Base-by-base conservation (phyloP, 2,113 vertebrate genomes). In the Perca flavescens region DNA sequence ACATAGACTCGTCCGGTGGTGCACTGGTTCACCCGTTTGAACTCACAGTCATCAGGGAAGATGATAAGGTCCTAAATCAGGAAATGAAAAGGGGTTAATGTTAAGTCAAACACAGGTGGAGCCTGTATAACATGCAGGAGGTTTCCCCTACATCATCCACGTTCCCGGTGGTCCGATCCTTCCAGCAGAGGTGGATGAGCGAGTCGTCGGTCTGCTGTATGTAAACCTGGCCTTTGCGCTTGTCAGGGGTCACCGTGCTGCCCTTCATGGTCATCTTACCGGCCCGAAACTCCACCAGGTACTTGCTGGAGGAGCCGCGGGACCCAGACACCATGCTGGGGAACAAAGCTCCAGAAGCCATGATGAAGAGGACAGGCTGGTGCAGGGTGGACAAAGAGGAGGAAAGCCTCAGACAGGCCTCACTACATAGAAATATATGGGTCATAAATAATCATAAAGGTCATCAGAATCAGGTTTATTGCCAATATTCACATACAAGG, bases 171-270 rank as follows among this genome's bases (percentile, higher is more conserved):
- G 98, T 98, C 78, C 98, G 94, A 90, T 99, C 98, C 88, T 99
- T 99, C 98, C 98, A 99, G 93, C 98, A 99, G 93, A 99, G 98
- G 93, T 99, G 98, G 76, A 99, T 98, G 84, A 99, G 97, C 14
- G 98, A 99, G 92, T 99, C 98, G 0, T 99, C 98, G 0, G 97
- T 99, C 84, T 99, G 98, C 93, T 99, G 98, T 86, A 99, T 97
- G 93, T 99, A 99, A 46, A 98, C 97, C 0, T 97, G 96, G 54
- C 98, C 98, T 95, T 99, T 99, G 82, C 98, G 96, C 57, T 99
- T 98, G 90, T 99, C 98, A 0, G 98, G 98, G 9, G 98, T 99
- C 77, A 99, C 98, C 0, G 97, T 99, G 71, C 97, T 98, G 77
- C 97, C 96, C 86, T 99, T 99, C 86, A 99, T 89, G 3, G 96